Evolutionary conservation across 37 sponge, comb jelly and placozoan species (phyloP), one percentile per base, ranked within the genome.

Genomic region (Ianthella basta): DNA sequence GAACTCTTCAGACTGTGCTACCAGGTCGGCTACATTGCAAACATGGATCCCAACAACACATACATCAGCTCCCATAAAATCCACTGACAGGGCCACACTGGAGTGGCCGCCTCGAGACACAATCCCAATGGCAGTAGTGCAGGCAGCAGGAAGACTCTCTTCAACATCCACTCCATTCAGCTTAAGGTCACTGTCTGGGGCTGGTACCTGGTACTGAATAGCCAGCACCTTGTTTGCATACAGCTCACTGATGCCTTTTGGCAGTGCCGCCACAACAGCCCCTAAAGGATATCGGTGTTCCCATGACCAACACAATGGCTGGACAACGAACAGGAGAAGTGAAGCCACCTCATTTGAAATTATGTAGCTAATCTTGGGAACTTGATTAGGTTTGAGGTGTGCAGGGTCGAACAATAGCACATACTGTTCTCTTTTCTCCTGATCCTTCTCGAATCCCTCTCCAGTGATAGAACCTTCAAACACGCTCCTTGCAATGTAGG

Each of bases 321-420:
- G 15, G 18, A 91, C 87, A 35, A 91, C 72, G 79, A 91, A 91
- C n/a, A 91, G 41, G 56, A 91, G 55, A 21, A 79, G 61, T 36
- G 41, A 67, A 15, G 94, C 91, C 56, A 84, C 53, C 15, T 79
- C 60, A 0, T 78, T 19, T 18, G 94, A 85, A 60, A 90, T 90
- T 27, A 80, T 50, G 15, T 90, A 68, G 20, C 60, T 50, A 23
- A 93, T 85, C 23, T 82, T 59, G 12, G 94, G 94, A 4, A 89
- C 21, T 15, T 88, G 44, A 72, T 56, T 59, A 23, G 41, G 15
- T 32, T 77, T 69, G 0, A 15, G 34, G 20, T 25, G 29, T 4
- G 55, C 23, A 20, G 84, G 83, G 2, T 81, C 79, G 57, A 90
- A 90, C 0, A 74, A 63, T 13, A 90, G 66, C 39, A 93, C 91